phyloP scores from a whole-genome alignment of 2,113 vertebrate species.

The Austrofundulus limnaeus region DNA sequence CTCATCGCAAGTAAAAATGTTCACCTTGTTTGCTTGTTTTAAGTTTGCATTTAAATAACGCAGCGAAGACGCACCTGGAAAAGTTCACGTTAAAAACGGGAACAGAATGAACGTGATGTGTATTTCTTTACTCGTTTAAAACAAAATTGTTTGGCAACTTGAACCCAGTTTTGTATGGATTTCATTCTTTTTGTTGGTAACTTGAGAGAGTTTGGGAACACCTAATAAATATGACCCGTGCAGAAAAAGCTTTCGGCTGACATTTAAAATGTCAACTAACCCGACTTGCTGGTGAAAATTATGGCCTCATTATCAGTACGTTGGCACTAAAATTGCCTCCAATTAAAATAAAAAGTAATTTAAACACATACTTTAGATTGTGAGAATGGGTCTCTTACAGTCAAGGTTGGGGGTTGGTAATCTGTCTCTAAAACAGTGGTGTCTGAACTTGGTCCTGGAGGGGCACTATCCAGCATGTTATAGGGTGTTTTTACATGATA shows the following conservation, averaged over 20 bases:
- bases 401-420: neutral
- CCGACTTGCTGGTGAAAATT: conserved; percentile 8
- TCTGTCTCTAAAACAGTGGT: neutral
- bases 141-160: neutral
- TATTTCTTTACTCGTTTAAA: too few relatives aligned
- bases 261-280: conserved; percentile 16
- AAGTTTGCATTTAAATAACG: conserved; percentile 19
- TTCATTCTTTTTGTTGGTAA: neutral
- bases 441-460: too few relatives aligned
- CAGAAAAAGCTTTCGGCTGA: neutral
- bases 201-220: neutral
- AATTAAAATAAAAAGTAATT: conserved; percentile 14
- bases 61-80: conserved; percentile 7
- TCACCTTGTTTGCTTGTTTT: conserved; percentile 9
- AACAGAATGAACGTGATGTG: too few relatives aligned
- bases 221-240: neutral
- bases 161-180: neutral
- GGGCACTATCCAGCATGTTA: too few relatives aligned
- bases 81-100: neutral
- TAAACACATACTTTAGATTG: neutral
- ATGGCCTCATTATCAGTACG: conserved; percentile 8
- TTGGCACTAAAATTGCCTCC: conserved; percentile 3
- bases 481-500: too few relatives aligned
- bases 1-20: neutral
- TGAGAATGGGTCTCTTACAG: neutral